phyloP scores from a whole-genome alignment of 2,113 vertebrate genomes.

The Gavialis gangeticus region DNA sequence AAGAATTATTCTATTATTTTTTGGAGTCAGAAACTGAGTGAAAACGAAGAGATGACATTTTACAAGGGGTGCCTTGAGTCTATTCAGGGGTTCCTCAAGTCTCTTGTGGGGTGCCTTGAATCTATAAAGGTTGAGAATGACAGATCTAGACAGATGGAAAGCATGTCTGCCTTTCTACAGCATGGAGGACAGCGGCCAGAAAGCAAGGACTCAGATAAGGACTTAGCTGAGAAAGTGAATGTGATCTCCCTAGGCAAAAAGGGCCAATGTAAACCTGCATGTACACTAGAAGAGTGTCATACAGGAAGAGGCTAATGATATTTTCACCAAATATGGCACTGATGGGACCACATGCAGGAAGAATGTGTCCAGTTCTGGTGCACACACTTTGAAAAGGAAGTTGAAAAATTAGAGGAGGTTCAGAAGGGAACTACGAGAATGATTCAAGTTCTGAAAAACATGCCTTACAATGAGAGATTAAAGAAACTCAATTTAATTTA shows the following conservation, averaged over 20 bases:
- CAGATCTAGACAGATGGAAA: too few relatives aligned
- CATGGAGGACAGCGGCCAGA: not conserved
- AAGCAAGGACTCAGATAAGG: not conserved
- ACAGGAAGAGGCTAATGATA: not conserved
- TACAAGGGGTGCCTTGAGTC: too few relatives aligned
- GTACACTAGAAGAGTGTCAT: not conserved
- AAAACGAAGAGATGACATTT: too few relatives aligned
- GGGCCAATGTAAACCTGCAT: not conserved
- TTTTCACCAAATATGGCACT: not conserved
- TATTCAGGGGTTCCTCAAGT: too few relatives aligned
- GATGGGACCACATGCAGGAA: not conserved
- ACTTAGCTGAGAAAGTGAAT: not conserved
- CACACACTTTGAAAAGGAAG: rapidly evolving
- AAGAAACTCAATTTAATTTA: slow-evolving; percentile 45
- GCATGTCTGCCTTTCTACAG: not conserved
- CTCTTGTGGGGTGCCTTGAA: too few relatives aligned
- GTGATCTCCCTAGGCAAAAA: not conserved
- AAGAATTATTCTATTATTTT: too few relatives aligned
- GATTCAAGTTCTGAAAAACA: slow-evolving; percentile 25
- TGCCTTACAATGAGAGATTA: not conserved
- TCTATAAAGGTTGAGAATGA: too few relatives aligned
- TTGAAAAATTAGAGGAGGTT: slow-evolving; percentile 6
- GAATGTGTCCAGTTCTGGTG: not conserved
- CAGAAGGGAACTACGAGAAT: slow-evolving; percentile 28
- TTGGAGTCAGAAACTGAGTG: too few relatives aligned